A percentile compares a stretch with the other conserved stretches of the same genome.
Conservation (phyloP, 2,113 vertebrate species). For the Cervus canadensis region DNA sequence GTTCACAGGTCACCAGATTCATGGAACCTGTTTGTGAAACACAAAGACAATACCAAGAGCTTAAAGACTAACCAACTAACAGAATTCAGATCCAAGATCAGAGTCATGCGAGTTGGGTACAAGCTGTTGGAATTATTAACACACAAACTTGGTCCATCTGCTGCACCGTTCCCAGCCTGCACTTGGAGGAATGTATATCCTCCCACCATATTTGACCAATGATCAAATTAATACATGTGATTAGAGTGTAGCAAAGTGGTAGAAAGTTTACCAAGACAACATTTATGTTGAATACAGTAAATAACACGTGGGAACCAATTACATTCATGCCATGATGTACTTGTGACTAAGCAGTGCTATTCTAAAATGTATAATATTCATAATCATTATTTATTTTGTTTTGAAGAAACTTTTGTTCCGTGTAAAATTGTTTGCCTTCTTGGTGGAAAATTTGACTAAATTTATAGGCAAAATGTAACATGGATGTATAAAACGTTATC, state of each 20-base stretch:
- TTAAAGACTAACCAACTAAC: too few species aligned
- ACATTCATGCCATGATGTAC: neutral
- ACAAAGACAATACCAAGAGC: neutral
- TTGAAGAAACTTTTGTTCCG: neutral
- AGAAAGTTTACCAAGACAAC: neutral
- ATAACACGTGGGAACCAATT: neutral
- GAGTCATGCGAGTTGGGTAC: neutral
- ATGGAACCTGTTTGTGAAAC: neutral
- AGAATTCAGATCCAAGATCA: too few species aligned
- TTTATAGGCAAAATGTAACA: neutral
- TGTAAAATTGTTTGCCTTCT: neutral
- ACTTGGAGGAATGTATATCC: neutral
- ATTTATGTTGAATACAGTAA: neutral
- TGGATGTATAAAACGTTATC: neutral
- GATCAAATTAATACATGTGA: neutral
- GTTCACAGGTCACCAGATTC: neutral
- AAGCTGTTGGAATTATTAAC: rapidly evolving
- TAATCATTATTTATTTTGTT: neutral
- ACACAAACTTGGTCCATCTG: rapidly evolving
- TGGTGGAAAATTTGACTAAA: neutral
- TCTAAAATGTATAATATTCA: neutral
- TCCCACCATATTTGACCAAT: neutral
- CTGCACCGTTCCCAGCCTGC: neutral
- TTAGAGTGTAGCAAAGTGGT: neutral
- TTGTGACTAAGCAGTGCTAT: neutral